Evolutionary conservation across 2,888 invertebrate genomes (phyloP).

Genomic region (Tachina lurida): DNA sequence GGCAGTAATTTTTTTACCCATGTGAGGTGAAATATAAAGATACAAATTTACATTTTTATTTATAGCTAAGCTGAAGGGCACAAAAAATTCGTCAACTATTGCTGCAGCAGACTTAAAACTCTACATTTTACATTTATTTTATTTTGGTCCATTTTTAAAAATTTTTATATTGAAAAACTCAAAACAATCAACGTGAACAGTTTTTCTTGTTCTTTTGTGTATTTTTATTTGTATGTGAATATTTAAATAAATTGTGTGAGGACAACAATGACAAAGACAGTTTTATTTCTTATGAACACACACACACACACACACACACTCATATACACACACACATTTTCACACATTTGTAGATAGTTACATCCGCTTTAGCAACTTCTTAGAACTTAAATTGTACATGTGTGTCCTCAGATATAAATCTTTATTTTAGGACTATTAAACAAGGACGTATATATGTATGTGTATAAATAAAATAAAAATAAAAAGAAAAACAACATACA

Average conservation of each 20-base stretch:
- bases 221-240: background rate
- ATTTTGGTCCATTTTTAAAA: background rate
- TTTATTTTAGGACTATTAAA: slow-evolving; percentile 55
- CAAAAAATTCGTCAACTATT: too few species aligned
- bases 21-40: too few species aligned
- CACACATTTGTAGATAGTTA: background rate
- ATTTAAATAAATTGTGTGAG: background rate
- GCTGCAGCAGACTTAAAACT: too few species aligned
- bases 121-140: background rate
- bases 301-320: background rate
- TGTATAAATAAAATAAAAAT: background rate
- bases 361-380: background rate
- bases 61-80: background rate
- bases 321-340: background rate
- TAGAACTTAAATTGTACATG: background rate
- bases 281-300: background rate
- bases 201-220: slow-evolving; percentile 29
- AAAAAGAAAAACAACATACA: background rate
- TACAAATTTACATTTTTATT: background rate
- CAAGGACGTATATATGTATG: background rate
- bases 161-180: slow-evolving; percentile 45
- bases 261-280: background rate
- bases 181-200: slow-evolving; percentile 68
- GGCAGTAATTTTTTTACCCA: too few species aligned
- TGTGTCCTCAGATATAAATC: slow-evolving; percentile 44